Evolutionary conservation across 2,888 invertebrate species (phyloP).

Genomic region (Trachelus troglodyta): DNA sequence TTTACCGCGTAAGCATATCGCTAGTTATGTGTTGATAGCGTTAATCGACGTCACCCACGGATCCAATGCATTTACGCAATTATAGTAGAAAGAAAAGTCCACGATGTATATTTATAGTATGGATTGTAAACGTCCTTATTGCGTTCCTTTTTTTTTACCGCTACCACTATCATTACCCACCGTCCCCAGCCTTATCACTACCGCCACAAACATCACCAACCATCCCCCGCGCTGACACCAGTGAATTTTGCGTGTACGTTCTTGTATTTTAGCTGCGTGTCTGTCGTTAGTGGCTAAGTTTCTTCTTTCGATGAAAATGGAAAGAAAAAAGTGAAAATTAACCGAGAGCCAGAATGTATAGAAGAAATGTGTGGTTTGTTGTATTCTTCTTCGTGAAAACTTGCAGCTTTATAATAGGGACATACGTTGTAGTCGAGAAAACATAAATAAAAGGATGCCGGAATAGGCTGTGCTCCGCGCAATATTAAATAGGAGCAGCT

Average conservation of each 20-base stretch:
- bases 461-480: no score
- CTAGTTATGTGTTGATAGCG: constrained; percentile 45
- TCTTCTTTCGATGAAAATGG: constrained; percentile 32
- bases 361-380: constrained; percentile 50
- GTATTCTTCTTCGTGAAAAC: constrained; percentile 54
- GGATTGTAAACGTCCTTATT: constrained; percentile 26
- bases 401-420: constrained; percentile 22
- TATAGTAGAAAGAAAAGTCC: constrained; percentile 26
- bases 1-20: constrained; percentile 41
- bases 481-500: no score
- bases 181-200: neutral
- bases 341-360: constrained; percentile 41
- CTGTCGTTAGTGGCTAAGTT: constrained; percentile 36
- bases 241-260: constrained; percentile 13
- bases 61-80: constrained; percentile 39
- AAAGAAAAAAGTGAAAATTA: neutral
- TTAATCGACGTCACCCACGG: constrained; percentile 32
- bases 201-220: neutral
- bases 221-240: neutral
- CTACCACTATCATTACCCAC: neutral
- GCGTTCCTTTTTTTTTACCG: constrained; percentile 13
- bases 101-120: constrained; percentile 15
- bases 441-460: no score
- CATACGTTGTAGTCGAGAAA: no score
- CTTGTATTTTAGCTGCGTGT: constrained; percentile 36